These are phyloP conservation scores for Agonopterix heracliana DNA, from an alignment of 2,888 invertebrate genomes.

Conservation along the genomic window DNA sequence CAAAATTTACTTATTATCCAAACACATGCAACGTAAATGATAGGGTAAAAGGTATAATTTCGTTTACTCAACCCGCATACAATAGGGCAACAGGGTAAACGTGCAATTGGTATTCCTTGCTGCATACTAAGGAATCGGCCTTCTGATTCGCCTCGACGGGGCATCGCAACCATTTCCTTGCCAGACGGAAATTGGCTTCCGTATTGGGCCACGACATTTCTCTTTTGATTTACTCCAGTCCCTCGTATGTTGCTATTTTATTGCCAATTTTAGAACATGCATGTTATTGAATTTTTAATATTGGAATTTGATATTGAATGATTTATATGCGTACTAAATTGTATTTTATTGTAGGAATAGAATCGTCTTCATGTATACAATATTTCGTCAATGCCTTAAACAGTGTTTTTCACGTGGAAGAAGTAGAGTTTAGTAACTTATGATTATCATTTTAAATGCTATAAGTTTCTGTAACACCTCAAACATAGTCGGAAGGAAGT, in stretches of 20 bases:
- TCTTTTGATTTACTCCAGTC: conserved; percentile 17
- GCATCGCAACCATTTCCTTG: conserved; percentile 22
- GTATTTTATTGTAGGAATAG: no score
- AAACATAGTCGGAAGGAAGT: no score
- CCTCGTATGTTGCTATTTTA: conserved; percentile 10
- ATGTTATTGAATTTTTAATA: no score
- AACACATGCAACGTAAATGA: background rate
- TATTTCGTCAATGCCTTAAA: no score
- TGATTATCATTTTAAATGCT: no score
- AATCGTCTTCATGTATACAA: no score
- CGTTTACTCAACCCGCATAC: conserved; percentile 8
- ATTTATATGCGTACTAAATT: background rate
- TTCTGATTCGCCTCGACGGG: background rate
- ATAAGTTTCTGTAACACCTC: no score
- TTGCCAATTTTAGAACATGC: background rate
- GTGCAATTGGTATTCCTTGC: conserved; percentile 26
- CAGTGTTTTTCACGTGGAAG: no score
- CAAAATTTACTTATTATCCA: background rate
- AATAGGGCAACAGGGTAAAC: conserved; percentile 3
- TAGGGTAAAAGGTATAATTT: background rate
- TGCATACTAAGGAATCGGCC: conserved; percentile 14
- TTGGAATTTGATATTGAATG: background rate
- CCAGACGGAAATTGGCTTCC: conserved; percentile 27
- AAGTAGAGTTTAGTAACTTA: no score
- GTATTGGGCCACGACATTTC: conserved; percentile 16